Conservation (phyloP, 2,888 invertebrate genomes). For the Stegana nigrithorax region DNA sequence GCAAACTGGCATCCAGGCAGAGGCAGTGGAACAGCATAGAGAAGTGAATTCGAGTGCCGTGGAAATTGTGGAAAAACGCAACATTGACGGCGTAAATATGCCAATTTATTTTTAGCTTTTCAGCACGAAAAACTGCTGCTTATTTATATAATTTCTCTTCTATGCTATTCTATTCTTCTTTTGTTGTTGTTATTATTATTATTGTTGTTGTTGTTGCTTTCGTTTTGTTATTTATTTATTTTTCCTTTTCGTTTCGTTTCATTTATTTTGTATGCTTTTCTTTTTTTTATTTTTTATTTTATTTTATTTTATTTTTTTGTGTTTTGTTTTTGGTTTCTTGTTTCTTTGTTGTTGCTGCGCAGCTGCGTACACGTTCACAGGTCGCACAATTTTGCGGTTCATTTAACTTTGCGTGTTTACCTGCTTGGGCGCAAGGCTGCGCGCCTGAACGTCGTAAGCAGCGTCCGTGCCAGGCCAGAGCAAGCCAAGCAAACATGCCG, state of each 20-base stretch:
- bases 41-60: too few relatives aligned
- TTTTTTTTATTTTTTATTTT: constrained; percentile 11
- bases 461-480: background rate
- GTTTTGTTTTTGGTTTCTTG: background rate
- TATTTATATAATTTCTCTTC: too few relatives aligned
- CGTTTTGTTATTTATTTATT: too few relatives aligned
- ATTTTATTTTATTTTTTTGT: background rate
- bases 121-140: too few relatives aligned
- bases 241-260: background rate
- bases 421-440: constrained; percentile 28
- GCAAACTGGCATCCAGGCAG: too few relatives aligned
- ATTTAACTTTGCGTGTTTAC: constrained; percentile 56
- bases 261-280: constrained; percentile 10
- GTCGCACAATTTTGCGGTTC: constrained; percentile 60
- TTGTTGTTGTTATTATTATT: background rate
- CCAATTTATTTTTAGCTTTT: constrained; percentile 43
- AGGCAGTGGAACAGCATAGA: too few relatives aligned
- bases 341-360: background rate
- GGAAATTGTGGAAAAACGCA: too few relatives aligned
- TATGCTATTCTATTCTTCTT: too few relatives aligned
- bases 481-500: too few relatives aligned
- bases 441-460: background rate
- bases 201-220: too few relatives aligned
- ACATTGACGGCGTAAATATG: constrained; percentile 25
- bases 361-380: constrained; percentile 24